Percentiles rank a stretch among this genome's conserved stretches.
phyloP scores from a whole-genome alignment of 1,140 invertebrate genomes.

The Mamestra configurata region DNA sequence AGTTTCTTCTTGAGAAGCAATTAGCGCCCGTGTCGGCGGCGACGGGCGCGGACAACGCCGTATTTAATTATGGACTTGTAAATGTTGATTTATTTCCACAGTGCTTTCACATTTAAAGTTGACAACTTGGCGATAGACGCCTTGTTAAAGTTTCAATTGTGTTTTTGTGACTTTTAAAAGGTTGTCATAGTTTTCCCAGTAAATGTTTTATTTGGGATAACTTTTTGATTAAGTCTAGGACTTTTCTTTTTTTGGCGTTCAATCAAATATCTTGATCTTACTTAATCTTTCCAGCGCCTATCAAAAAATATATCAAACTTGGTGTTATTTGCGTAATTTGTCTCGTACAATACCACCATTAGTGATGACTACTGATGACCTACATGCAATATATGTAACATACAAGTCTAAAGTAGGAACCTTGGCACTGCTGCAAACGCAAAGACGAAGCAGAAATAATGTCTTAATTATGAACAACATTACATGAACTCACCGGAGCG shows the following conservation, averaged over 20 bases:
- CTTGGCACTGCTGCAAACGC: too few species aligned
- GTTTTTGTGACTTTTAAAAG: neutral
- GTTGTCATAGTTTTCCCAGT: neutral
- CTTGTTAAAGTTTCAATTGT: neutral
- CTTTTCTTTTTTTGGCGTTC: too few species aligned
- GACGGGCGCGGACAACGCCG: neutral
- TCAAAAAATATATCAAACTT: too few species aligned
- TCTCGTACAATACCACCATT: too few species aligned
- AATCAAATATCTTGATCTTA: too few species aligned
- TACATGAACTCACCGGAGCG: neutral
- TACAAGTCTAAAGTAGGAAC: too few species aligned
- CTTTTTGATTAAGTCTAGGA: too few species aligned
- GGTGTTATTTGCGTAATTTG: too few species aligned
- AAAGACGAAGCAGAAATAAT: neutral
- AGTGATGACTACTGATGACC: too few species aligned
- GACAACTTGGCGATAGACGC: neutral
- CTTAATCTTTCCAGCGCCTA: too few species aligned
- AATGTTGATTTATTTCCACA: slow-evolving; percentile 27
- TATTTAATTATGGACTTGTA: slow-evolving; percentile 26
- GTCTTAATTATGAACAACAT: neutral
- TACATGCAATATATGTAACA: too few species aligned
- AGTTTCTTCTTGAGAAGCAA: slow-evolving; percentile 35
- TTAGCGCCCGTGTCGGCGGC: slow-evolving; percentile 19
- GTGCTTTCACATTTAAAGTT: neutral
- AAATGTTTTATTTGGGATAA: neutral